Evolutionary conservation across 2,797 vertebrate species (phyloP), one percentile per base, ranked within the genome.

Genomic region (Thaleichthys pacificus): DNA sequence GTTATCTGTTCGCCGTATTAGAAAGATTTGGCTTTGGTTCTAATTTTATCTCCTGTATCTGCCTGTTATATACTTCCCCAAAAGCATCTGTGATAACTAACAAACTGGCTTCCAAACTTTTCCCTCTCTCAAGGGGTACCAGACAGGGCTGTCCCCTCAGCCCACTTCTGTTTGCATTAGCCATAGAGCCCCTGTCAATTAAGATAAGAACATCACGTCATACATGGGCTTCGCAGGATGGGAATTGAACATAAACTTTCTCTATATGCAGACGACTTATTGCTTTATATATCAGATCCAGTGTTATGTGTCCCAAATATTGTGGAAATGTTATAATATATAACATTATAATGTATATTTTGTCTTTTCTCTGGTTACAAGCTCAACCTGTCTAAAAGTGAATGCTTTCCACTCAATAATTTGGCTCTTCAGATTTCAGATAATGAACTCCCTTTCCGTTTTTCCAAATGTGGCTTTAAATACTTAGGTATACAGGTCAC

Each of bases 251-350:
- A 67, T 15, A 4, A 11, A 7, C 6, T 68, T 1, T 74, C 67
- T 12, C 15, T 61, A 58, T 77, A 72, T 51, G 51, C 60, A 1
- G 70, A 77, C 57, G 12, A 77, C 32, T 66, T 72, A 3, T 60
- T 73, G 19, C 19, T 70, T 38, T 61, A 54, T n/a, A 28, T 30
- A 15, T 69, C 8, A 60, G 49, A 17, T 17, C n/a, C 22, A 7
- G 54, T 38, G 28, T 21, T 54, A 4, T 58, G 3, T 19, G 7
- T 30, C 4, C 56, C 8, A 21, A 3, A n/a, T n/a, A 24, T 60
- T 32, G 19, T 38, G 1, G 2, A 12, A 7, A 30, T 58, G 3
- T 14, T 57, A n/a, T n/a, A n/a, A n/a, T n/a, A n/a, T n/a, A n/a
- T n/a, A n/a, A n/a, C n/a, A n/a, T n/a, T n/a, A n/a, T n/a, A n/a